Conservation (phyloP, 2,888 invertebrate species). For the Orthosia gothica region DNA sequence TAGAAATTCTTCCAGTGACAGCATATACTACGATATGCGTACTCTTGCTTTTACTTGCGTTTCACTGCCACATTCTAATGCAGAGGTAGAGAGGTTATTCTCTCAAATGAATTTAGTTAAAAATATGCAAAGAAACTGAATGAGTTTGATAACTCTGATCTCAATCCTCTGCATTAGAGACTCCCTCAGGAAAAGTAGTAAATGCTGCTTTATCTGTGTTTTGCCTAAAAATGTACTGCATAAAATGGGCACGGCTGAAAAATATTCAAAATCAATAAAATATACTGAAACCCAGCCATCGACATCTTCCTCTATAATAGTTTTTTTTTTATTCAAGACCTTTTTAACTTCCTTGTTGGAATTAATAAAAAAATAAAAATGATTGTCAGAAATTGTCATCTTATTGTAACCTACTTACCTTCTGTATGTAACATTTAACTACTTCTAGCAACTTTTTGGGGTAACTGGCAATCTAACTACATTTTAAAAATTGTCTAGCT, state of each 20-base stretch:
- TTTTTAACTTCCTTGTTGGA: neutral
- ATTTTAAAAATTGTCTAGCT: too few relatives aligned
- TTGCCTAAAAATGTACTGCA: too few relatives aligned
- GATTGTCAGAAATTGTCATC: neutral
- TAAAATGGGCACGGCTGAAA: too few relatives aligned
- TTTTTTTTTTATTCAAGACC: too few relatives aligned
- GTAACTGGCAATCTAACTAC: too few relatives aligned
- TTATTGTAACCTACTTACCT: neutral
- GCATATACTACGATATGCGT: too few relatives aligned
- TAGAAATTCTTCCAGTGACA: conserved; percentile 7
- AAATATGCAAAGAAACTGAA: conserved; percentile 11
- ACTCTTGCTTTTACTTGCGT: neutral
- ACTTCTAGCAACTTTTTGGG: too few relatives aligned
- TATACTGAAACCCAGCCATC: too few relatives aligned
- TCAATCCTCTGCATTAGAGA: conserved; percentile 5
- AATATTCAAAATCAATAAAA: too few relatives aligned
- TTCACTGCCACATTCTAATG: neutral
- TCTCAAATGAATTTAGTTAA: conserved; percentile 4
- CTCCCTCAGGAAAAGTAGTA: conserved; percentile 2
- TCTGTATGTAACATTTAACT: neutral
- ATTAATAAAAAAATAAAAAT: conserved; percentile 1
- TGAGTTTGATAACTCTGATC: conserved; percentile 3
- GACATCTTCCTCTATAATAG: too few relatives aligned
- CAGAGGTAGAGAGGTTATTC: neutral
- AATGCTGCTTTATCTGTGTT: too few relatives aligned